Base-by-base conservation (phyloP, 2,113 vertebrate species). In the Psittacula cyanocephala region DNA sequence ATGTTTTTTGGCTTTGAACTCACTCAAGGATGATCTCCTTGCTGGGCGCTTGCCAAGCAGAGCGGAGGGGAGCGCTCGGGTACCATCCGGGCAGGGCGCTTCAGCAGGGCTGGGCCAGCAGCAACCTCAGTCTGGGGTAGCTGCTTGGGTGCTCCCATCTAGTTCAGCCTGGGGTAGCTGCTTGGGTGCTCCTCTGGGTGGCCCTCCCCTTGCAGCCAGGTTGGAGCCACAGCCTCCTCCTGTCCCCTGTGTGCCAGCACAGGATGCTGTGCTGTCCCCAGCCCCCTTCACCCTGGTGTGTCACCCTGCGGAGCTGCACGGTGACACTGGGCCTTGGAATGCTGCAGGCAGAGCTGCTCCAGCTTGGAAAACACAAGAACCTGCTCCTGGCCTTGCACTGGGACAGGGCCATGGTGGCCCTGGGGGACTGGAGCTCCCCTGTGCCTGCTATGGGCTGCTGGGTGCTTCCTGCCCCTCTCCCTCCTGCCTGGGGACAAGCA, bases 401-500 rank as follows among this genome's bases (percentile, higher is more conserved):
- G 11, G n/a, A 43, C 39, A 23, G 46, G 25, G 14, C 43, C n/a
- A 7, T 5, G 65, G 46, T 25, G 62, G 20, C n/a, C 43, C 16
- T 0, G 0, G 31, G 62, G 62, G 12, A 9, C 28, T 6, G 10
- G 18, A 50, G 62, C 8, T 12, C 16, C 44, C 29, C 37, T 1
- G 3, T 57, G 37, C 41, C n/a, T 47, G 13, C 57, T 43, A 11
- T 0, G 0, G 63, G 52, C 53, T 60, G 19, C 47, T 55, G 64
- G 41, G 25, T 35, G 22, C 69, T 33, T 13, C 63, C 27, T 37
- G 74, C 28, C 53, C 22, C 39, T 29, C 28, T 46, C 14, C 22
- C 35, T 77, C 25, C 78, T 77, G 49, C 67, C 63, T 2, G 1
- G 37, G 59, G 17, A 22, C 11, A 24, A 41, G 20, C 47, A 71